These are phyloP conservation scores for Pipistrellus pipistrellus DNA, from an alignment of 2,797 vertebrate genomes.

Conservation along the genomic window DNA sequence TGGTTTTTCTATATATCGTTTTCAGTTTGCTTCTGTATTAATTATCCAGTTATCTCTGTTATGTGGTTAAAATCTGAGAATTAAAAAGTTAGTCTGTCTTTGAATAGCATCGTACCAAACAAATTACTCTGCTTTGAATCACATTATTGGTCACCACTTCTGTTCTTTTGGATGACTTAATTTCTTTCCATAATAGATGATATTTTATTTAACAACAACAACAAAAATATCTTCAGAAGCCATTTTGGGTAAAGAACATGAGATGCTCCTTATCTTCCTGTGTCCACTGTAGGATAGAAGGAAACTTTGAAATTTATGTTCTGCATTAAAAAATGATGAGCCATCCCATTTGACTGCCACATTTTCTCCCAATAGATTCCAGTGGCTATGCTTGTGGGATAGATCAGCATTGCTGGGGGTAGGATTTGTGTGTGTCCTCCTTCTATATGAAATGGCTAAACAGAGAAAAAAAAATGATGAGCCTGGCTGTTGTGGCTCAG, in stretches of 20 bases:
- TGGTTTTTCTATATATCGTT: neutral
- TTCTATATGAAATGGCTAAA: too few relatives aligned
- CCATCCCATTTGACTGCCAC: too few relatives aligned
- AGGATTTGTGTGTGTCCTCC: too few relatives aligned
- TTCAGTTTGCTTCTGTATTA: neutral
- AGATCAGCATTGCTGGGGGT: too few relatives aligned
- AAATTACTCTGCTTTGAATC: neutral
- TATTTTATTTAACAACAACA: neutral
- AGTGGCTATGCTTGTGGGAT: too few relatives aligned
- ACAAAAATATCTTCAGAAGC: neutral
- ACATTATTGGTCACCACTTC: neutral
- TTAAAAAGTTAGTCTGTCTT: neutral
- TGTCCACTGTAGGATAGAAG: neutral
- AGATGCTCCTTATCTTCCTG: neutral
- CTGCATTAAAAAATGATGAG: neutral
- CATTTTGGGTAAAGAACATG: neutral
- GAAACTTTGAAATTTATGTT: neutral
- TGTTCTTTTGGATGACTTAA: neutral
- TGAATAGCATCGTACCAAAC: neutral
- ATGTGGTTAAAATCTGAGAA: neutral
- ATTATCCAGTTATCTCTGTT: neutral
- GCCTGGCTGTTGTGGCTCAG: too few relatives aligned
- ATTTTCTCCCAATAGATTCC: too few relatives aligned
- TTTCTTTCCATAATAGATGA: slow-evolving; percentile 3
- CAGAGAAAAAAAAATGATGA: neutral